A percentile compares a stretch with the other conserved stretches of the same genome.
These are phyloP conservation scores for Graptemys geographica DNA, from an alignment of 2,797 vertebrate genomes.

Conservation along the genomic window DNA sequence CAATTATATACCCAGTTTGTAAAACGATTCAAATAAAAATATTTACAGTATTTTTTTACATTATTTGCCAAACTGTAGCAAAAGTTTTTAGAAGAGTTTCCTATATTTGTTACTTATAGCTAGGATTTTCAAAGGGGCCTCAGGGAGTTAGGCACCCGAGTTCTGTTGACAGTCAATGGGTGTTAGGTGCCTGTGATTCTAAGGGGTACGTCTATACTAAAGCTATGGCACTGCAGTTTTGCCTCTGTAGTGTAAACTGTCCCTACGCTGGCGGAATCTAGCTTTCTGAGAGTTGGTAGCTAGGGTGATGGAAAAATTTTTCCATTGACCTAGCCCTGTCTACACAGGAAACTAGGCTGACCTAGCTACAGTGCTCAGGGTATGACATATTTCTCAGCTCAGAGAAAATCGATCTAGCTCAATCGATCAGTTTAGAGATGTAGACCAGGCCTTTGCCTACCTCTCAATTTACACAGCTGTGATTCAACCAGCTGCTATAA, in stretches of 20 bases:
- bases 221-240: background rate
- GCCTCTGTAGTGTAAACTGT: background rate
- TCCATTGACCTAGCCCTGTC: too few species aligned
- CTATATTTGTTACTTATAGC: background rate
- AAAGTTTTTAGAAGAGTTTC: background rate
- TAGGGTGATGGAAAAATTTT: background rate
- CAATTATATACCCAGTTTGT: rapidly evolving
- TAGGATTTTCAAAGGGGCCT: background rate
- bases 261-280: background rate
- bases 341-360: too few species aligned
- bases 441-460: background rate
- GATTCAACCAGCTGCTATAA: background rate
- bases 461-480: background rate
- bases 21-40: background rate
- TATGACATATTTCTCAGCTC: background rate
- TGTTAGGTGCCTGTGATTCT: background rate
- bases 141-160: background rate
- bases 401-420: background rate
- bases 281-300: background rate
- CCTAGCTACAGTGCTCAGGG: background rate
- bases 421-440: background rate
- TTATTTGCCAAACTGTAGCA: background rate
- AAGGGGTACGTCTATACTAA: background rate
- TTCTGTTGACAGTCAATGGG: too few species aligned
- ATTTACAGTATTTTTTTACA: rapidly evolving